These are phyloP conservation scores for Megaleporinus macrocephalus DNA, from an alignment of 2,113 vertebrate species.

Conservation along the genomic window DNA sequence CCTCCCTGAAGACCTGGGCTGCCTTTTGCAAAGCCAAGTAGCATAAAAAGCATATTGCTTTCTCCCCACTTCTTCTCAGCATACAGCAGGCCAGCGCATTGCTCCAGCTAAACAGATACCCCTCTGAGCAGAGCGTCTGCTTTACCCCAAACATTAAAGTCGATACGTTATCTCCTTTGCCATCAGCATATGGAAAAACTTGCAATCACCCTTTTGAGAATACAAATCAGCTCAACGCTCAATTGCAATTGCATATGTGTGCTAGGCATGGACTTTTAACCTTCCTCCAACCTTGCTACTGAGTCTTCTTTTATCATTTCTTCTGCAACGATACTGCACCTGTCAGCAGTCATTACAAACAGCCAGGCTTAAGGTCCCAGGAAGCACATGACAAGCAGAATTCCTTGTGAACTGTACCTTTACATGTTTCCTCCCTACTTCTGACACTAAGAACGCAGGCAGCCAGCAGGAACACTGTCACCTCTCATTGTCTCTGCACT, in stretches of 20 bases:
- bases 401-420: constrained; percentile 8
- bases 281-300: not conserved
- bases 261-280: not conserved
- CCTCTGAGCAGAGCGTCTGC: constrained; percentile 7
- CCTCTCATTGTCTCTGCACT: not conserved
- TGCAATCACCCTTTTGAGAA: constrained; percentile 39
- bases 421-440: not conserved
- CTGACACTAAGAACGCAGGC: not conserved
- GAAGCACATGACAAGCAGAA: constrained; percentile 19
- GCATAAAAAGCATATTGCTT: constrained; percentile 36
- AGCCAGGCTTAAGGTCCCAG: not conserved
- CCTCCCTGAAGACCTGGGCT: constrained; percentile 19
- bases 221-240: constrained; percentile 39
- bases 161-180: constrained; percentile 23
- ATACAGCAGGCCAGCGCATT: not conserved
- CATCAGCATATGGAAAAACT: constrained; percentile 21
- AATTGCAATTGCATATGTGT: constrained; percentile 16
- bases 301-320: not conserved
- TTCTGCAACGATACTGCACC: constrained; percentile 1
- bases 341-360: not conserved
- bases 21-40: constrained; percentile 25
- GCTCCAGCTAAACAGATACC: not conserved
- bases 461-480: not conserved
- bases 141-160: constrained; percentile 37
- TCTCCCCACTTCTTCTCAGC: not conserved